Percentiles rank a stretch among this genome's conserved stretches.
Conservation (phyloP, 2,888 invertebrate genomes). For the Acanthopleura granulata region DNA sequence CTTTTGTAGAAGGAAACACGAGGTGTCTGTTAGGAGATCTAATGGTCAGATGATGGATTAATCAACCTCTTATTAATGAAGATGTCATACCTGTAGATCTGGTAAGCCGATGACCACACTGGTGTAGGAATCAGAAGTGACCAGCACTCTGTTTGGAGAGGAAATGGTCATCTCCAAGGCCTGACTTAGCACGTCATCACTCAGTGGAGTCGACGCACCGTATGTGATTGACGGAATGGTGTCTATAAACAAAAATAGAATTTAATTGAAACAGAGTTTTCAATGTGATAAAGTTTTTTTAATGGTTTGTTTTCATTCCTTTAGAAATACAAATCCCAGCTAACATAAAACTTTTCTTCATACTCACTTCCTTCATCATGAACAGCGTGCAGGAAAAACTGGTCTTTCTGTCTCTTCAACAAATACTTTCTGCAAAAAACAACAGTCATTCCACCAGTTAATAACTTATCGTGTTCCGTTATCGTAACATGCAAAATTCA, state of each 20-base stretch:
- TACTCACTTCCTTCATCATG: conserved; percentile 34
- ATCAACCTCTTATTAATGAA: background rate
- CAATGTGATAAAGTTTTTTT: no score
- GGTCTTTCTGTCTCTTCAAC: conserved; percentile 31
- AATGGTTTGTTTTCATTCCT: no score
- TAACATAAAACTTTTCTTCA: background rate
- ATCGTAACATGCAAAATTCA: no score
- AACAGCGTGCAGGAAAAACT: conserved; percentile 40
- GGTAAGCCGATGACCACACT: conserved; percentile 72
- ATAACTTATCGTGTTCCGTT: no score
- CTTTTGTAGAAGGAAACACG: no score
- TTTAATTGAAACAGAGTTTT: no score
- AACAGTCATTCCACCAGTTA: background rate
- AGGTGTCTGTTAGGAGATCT: conserved; percentile 67
- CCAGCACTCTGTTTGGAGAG: conserved; percentile 71
- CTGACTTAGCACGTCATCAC: conserved; percentile 62
- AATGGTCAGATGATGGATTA: conserved; percentile 52
- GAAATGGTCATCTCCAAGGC: conserved; percentile 69
- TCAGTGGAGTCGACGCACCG: conserved; percentile 40
- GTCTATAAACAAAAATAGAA: no score
- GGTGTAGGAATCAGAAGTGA: conserved; percentile 69
- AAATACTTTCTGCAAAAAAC: conserved; percentile 41
- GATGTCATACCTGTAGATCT: conserved; percentile 51
- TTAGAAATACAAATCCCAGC: no score
- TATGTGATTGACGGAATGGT: background rate